Percentiles rank a stretch among this genome's conserved stretches.
Conservation (phyloP, 2,888 invertebrate species). For the Meteorus colon region DNA sequence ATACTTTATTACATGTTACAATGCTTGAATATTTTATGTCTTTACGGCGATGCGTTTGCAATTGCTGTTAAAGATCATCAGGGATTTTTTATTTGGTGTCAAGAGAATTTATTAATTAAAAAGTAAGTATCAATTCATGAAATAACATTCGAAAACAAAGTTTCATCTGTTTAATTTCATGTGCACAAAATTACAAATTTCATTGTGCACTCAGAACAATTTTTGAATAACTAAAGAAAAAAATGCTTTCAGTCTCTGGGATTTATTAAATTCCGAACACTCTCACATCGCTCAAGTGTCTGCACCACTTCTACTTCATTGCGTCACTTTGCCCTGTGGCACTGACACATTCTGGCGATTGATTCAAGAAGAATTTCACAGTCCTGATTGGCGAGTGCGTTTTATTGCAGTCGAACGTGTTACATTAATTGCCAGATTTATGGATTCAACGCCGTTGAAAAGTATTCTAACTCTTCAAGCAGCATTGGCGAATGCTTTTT, state of each 20-base stretch:
- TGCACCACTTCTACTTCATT: slow-evolving; percentile 94
- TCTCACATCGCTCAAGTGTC: slow-evolving; percentile 95
- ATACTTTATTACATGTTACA: slow-evolving; percentile 94
- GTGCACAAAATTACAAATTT: too few species aligned
- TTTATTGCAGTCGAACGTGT: slow-evolving; percentile 94
- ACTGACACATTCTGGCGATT: slow-evolving; percentile 96
- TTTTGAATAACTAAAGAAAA: too few species aligned
- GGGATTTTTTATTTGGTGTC: slow-evolving; percentile 96
- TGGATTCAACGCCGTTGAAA: slow-evolving; percentile 91
- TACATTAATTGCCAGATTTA: slow-evolving; percentile 92
- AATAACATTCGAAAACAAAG: neutral
- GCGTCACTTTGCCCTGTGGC: slow-evolving; percentile 94
- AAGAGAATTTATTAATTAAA: slow-evolving; percentile 94
- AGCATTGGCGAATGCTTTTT: slow-evolving; percentile 96
- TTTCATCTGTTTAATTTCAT: neutral
- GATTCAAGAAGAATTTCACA: slow-evolving; percentile 96
- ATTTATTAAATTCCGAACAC: slow-evolving; percentile 91
- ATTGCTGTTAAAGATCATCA: slow-evolving; percentile 91
- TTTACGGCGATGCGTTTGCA: slow-evolving; percentile 94
- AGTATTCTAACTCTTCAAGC: slow-evolving; percentile 91
- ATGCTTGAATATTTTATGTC: slow-evolving; percentile 90
- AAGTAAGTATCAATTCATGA: slow-evolving; percentile 77
- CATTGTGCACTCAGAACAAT: too few species aligned
- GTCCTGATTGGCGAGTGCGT: slow-evolving; percentile 89
- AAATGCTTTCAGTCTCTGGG: slow-evolving; percentile 85